These are phyloP conservation scores for Chionodraco myersi DNA, from an alignment of 2,113 vertebrate species.

Conservation along the genomic window DNA sequence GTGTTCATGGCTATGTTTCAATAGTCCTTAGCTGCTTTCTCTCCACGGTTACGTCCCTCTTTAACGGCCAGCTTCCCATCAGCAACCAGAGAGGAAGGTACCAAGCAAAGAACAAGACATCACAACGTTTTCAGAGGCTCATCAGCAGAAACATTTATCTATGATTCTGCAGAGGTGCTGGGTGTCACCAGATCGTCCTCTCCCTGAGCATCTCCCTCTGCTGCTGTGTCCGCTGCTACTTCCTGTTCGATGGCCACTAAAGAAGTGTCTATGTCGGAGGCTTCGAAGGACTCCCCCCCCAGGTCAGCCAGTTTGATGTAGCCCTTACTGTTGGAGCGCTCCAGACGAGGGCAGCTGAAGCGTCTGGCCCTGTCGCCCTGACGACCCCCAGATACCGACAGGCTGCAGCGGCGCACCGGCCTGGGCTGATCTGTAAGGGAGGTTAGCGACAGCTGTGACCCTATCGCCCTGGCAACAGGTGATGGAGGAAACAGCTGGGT, in stretches of 20 bases:
- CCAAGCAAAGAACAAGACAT: conserved; percentile 79
- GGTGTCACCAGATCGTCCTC: conserved; percentile 52
- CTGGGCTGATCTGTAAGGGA: conserved; percentile 81
- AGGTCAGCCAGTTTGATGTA: conserved; percentile 91
- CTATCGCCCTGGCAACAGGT: conserved; percentile 67
- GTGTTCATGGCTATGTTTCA: conserved; percentile 75
- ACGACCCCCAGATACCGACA: conserved; percentile 70
- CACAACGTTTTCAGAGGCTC: conserved; percentile 56
- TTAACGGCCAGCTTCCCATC: conserved; percentile 34
- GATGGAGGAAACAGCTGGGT: conserved; percentile 80
- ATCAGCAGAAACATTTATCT: conserved; percentile 40
- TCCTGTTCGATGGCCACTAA: conserved; percentile 68
- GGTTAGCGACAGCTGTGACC: conserved; percentile 81
- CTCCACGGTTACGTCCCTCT: conserved; percentile 16
- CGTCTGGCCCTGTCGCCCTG: conserved; percentile 79
- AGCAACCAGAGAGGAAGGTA: conserved; percentile 44
- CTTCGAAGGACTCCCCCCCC: conserved; percentile 89
- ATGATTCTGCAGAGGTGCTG: conserved; percentile 62
- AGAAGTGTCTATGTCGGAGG: conserved; percentile 78
- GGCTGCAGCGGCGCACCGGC: conserved; percentile 77
- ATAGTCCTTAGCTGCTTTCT: conserved; percentile 69
- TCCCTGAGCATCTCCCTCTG: conserved; percentile 66
- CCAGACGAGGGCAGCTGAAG: conserved; percentile 89
- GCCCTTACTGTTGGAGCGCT: conserved; percentile 91
- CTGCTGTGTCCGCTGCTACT: conserved; percentile 65